Percentiles rank a stretch among this genome's conserved stretches.
Conservation (phyloP, 64 coral and sea anemone genomes). For the Acropora tenuis region DNA sequence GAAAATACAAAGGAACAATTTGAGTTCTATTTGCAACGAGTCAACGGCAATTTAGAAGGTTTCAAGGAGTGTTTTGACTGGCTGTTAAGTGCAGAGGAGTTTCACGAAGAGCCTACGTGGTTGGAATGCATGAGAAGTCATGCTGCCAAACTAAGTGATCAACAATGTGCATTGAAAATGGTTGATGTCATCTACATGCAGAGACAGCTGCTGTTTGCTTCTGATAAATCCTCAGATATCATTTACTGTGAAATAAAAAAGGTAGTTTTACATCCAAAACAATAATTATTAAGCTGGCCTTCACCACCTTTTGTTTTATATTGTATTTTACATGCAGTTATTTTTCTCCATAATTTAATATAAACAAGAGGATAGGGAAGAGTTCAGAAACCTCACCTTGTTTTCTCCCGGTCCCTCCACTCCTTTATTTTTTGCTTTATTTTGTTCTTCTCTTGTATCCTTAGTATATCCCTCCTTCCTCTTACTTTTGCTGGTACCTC, state of each 20-base stretch:
- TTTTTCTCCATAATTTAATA: no score
- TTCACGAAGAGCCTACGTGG: slow-evolving; percentile 61
- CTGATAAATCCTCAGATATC: slow-evolving; percentile 5
- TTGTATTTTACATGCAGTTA: no score
- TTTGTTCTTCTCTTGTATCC: no score
- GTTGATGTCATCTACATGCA: slow-evolving; percentile 88
- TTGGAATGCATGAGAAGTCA: slow-evolving; percentile 67
- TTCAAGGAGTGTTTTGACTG: slow-evolving; percentile 82
- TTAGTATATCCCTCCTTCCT: no score
- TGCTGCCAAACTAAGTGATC: slow-evolving; percentile 52
- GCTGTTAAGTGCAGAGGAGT: slow-evolving; percentile 79
- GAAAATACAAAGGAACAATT: slow-evolving; percentile 56
- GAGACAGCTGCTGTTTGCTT: slow-evolving; percentile 57
- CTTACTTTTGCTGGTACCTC: no score
- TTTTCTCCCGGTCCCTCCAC: no score
- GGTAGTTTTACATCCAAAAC: slow-evolving; percentile 7
- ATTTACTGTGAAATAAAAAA: slow-evolving; percentile 42
- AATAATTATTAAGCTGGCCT: no score
- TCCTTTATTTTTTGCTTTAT: no score
- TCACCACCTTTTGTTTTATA: no score
- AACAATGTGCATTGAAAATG: slow-evolving; percentile 60
- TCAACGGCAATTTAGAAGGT: slow-evolving; percentile 65
- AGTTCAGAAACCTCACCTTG: no score
- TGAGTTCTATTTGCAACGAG: slow-evolving; percentile 56
- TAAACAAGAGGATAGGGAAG: no score